Evolutionary conservation across 2,113 vertebrate genomes (phyloP).

Genomic region (Fulmarus glacialis): DNA sequence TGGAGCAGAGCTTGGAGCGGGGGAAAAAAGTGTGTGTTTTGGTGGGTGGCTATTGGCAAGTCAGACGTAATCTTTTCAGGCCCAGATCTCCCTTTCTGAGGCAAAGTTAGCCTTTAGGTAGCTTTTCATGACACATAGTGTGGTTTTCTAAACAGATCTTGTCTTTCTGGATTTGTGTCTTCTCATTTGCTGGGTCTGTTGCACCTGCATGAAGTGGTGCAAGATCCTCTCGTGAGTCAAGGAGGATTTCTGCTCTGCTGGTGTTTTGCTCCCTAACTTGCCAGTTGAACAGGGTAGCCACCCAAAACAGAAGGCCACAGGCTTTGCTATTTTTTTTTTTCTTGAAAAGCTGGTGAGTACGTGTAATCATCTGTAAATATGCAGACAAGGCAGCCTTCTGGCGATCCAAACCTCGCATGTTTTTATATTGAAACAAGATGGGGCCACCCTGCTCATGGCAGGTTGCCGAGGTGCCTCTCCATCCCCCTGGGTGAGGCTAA

Average conservation of each 20-base stretch:
- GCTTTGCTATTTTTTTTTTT: background rate
- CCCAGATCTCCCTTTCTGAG: background rate
- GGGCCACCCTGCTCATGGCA: background rate
- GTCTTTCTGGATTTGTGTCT: background rate
- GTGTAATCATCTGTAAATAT: background rate
- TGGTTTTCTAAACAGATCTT: background rate
- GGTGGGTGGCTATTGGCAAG: background rate
- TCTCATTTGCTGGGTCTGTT: background rate
- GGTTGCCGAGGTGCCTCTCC: background rate
- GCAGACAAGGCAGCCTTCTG: background rate
- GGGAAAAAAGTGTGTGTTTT: background rate
- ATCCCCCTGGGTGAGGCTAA: background rate
- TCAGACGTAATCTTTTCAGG: background rate
- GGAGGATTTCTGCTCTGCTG: background rate
- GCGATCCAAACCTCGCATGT: background rate
- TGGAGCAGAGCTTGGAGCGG: background rate
- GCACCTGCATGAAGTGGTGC: background rate
- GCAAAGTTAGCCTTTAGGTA: background rate
- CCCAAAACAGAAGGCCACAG: background rate
- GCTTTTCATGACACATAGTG: background rate
- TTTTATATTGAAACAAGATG: background rate
- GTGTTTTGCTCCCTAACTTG: background rate
- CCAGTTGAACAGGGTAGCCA: background rate
- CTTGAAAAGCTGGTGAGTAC: background rate
- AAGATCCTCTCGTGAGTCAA: background rate